Evolutionary conservation across 1,140 invertebrate species (phyloP).

Genomic region (Rhynchophorus ferrugineus): DNA sequence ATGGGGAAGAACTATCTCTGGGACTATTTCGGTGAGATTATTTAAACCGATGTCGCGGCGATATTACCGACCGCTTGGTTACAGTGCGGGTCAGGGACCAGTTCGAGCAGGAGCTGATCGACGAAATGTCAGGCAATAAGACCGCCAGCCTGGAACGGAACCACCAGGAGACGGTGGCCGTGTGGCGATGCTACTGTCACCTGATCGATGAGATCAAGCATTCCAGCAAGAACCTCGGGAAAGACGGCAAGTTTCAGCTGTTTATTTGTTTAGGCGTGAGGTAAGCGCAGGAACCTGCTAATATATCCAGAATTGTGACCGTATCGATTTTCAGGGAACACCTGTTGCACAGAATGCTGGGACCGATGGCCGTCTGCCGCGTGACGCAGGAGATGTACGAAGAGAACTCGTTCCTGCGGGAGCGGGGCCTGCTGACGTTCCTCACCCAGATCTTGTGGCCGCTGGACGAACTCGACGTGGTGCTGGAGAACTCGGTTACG

Average conservation of each 20-base stretch:
- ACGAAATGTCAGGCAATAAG: slow-evolving; percentile 45
- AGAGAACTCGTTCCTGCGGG: slow-evolving; percentile 87
- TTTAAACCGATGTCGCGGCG: slow-evolving; percentile 5
- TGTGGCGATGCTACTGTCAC: slow-evolving; percentile 69
- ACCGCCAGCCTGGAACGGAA: slow-evolving; percentile 43
- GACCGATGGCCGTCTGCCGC: slow-evolving; percentile 76
- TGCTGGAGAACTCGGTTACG: slow-evolving; percentile 88
- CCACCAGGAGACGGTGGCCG: slow-evolving; percentile 55
- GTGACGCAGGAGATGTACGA: slow-evolving; percentile 92
- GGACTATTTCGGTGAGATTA: slow-evolving; percentile 87
- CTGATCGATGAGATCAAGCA: slow-evolving; percentile 77
- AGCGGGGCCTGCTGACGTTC: slow-evolving; percentile 75
- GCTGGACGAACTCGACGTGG: slow-evolving; percentile 87
- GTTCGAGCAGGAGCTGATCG: slow-evolving; percentile 66
- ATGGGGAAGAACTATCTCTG: slow-evolving; percentile 92
- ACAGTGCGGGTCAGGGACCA: slow-evolving; percentile 78
- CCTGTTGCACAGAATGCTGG: slow-evolving; percentile 79
- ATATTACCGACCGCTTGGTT: too few species aligned
- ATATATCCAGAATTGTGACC: neutral
- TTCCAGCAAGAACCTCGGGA: slow-evolving; percentile 80
- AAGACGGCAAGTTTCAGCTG: slow-evolving; percentile 97
- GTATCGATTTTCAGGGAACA: slow-evolving; percentile 88
- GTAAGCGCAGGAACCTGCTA: slow-evolving; percentile 43
- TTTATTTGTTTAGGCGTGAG: slow-evolving; percentile 87
- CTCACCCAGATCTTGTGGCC: slow-evolving; percentile 87